Percentiles rank a stretch among this genome's conserved stretches.
Evolutionary conservation across 2,113 vertebrate species (phyloP).

Genomic region (Crypturellus undulatus): DNA sequence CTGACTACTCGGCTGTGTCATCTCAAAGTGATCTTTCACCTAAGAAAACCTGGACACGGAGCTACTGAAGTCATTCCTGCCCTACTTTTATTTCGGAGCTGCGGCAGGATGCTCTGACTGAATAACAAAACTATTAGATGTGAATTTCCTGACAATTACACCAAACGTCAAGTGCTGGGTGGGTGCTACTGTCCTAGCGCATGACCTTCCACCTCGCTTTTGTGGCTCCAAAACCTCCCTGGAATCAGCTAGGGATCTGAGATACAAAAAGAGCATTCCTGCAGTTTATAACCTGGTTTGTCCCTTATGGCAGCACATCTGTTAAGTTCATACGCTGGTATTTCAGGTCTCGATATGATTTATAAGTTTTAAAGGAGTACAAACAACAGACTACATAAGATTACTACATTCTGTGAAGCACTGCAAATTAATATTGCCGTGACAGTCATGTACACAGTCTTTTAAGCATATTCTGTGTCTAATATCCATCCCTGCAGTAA

Average conservation of each 20-base stretch:
- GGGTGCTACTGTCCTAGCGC: conserved; percentile 40
- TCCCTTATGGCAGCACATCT: conserved; percentile 74
- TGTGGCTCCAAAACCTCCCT: conserved; percentile 44
- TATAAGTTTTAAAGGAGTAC: conserved; percentile 69
- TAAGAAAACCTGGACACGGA: conserved; percentile 77
- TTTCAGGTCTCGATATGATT: conserved; percentile 73
- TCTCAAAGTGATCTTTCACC: conserved; percentile 87
- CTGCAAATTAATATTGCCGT: conserved; percentile 58
- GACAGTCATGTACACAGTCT: conserved; percentile 25
- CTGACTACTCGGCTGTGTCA: conserved; percentile 85
- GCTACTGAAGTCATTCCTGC: conserved; percentile 66
- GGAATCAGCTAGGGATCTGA: conserved; percentile 53
- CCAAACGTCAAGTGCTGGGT: conserved; percentile 30
- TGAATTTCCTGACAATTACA: conserved; percentile 61
- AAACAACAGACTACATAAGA: conserved; percentile 57
- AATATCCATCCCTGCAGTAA: not conserved
- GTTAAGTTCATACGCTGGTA: conserved; percentile 71
- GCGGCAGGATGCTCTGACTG: not conserved
- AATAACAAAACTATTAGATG: conserved; percentile 34
- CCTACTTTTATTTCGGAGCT: conserved; percentile 73
- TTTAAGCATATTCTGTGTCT: conserved; percentile 38
- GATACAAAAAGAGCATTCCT: conserved; percentile 72
- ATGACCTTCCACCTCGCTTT: conserved; percentile 53
- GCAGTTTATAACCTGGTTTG: conserved; percentile 69
- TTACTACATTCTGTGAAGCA: conserved; percentile 41